Conservation (phyloP, 2,888 invertebrate species). For the Anaspis maculata region DNA sequence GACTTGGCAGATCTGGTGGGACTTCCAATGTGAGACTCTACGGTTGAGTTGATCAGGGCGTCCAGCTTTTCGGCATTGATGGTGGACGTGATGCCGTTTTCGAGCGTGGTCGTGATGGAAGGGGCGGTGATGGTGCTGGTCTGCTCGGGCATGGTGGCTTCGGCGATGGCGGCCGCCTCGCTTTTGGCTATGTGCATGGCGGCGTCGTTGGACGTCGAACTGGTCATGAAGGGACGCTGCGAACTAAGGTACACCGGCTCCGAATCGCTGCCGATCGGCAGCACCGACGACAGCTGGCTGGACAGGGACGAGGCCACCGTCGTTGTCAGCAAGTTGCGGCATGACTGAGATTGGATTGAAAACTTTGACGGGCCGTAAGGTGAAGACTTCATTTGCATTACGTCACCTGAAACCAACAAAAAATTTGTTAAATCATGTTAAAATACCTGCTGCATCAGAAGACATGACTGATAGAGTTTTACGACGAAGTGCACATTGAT, state of each 20-base stretch:
- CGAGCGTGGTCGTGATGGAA: constrained; percentile 40
- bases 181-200: constrained; percentile 30
- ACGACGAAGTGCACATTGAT: too few relatives aligned
- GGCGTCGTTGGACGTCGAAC: constrained; percentile 21
- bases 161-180: constrained; percentile 30
- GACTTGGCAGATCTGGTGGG: constrained; percentile 30
- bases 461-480: too few relatives aligned
- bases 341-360: constrained; percentile 3
- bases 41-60: constrained; percentile 52
- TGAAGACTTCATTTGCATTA: too few relatives aligned
- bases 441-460: too few relatives aligned
- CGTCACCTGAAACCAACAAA: too few relatives aligned
- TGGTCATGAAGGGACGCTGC: constrained; percentile 22
- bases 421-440: too few relatives aligned
- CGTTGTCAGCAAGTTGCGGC: constrained; percentile 6
- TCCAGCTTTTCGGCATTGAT: constrained; percentile 46
- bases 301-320: constrained; percentile 5
- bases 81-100: constrained; percentile 23
- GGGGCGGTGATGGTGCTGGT: too few relatives aligned
- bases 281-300: too few relatives aligned
- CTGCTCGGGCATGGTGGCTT: constrained; percentile 22
- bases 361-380: too few relatives aligned
- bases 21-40: constrained; percentile 45
- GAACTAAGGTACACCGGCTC: constrained; percentile 25
- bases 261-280: too few relatives aligned